Percentiles rank a stretch among this genome's conserved stretches.
These are phyloP conservation scores for Salticus scenicus DNA, from an alignment of 2,888 invertebrate genomes.

Conservation along the genomic window DNA sequence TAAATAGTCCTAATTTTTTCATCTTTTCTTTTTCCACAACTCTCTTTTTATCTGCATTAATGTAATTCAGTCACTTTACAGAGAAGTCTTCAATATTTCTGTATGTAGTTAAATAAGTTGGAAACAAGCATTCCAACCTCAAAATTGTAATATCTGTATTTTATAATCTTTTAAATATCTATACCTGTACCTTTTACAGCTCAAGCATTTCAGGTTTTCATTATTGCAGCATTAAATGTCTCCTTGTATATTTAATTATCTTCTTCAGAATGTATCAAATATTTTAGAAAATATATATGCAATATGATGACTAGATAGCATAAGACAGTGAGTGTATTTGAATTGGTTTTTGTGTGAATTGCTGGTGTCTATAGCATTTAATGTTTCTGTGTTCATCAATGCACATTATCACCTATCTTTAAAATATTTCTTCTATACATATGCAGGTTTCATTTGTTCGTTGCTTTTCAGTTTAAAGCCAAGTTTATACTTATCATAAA, in stretches of 20 bases:
- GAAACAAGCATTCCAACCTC: background rate
- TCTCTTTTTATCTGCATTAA: background rate
- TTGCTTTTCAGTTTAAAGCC: background rate
- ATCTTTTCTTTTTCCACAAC: background rate
- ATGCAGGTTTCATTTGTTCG: background rate
- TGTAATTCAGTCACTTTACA: background rate
- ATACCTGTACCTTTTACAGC: background rate
- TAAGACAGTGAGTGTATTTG: background rate
- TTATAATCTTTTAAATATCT: background rate
- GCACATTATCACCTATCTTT: background rate
- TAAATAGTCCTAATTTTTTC: background rate
- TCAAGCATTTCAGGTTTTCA: background rate
- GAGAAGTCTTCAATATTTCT: background rate
- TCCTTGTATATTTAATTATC: background rate
- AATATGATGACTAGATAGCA: background rate
- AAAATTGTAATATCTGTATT: background rate
- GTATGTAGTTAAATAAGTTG: background rate
- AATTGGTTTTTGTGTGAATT: slow-evolving; percentile 7
- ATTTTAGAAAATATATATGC: no score
- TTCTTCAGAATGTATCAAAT: background rate
- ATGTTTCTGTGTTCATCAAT: background rate
- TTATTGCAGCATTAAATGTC: background rate
- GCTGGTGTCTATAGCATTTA: slow-evolving; percentile 15
- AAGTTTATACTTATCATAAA: slow-evolving; percentile 1
- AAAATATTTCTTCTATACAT: background rate